Evolutionary conservation across 1,140 invertebrate species (phyloP).

Genomic region (Diplogasteroides magnus): DNA sequence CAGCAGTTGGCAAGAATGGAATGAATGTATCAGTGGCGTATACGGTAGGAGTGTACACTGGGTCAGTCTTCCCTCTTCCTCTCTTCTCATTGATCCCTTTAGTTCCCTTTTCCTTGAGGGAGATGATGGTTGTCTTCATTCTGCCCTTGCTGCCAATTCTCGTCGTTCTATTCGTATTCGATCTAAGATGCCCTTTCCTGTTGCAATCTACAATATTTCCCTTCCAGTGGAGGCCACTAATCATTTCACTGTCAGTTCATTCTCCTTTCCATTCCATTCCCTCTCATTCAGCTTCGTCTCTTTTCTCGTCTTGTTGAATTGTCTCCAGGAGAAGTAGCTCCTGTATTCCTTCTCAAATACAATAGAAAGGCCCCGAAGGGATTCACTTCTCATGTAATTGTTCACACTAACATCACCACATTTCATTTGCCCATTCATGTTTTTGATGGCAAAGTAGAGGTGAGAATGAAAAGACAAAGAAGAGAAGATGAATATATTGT

Average conservation of each 20-base stretch:
- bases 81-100: neutral
- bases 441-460: slow-evolving; percentile 69
- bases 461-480: too few relatives aligned
- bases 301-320: slow-evolving; percentile 59
- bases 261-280: slow-evolving; percentile 20
- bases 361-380: slow-evolving; percentile 62
- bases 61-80: neutral
- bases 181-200: slow-evolving; percentile 65
- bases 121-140: neutral
- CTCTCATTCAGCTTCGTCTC: slow-evolving; percentile 55
- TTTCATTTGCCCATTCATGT: slow-evolving; percentile 67
- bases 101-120: neutral
- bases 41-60: neutral
- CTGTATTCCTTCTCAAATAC: slow-evolving; percentile 63
- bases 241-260: slow-evolving; percentile 66
- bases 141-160: neutral
- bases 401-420: slow-evolving; percentile 71
- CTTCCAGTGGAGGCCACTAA: slow-evolving; percentile 63
- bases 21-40: neutral
- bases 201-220: slow-evolving; percentile 69
- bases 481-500: too few relatives aligned
- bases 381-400: slow-evolving; percentile 64
- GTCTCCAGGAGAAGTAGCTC: slow-evolving; percentile 63
- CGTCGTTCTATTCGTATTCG: neutral
- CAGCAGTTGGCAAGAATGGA: too few relatives aligned